Conservation (phyloP, 2,888 invertebrate genomes). For the Tanypteryx hageni region DNA sequence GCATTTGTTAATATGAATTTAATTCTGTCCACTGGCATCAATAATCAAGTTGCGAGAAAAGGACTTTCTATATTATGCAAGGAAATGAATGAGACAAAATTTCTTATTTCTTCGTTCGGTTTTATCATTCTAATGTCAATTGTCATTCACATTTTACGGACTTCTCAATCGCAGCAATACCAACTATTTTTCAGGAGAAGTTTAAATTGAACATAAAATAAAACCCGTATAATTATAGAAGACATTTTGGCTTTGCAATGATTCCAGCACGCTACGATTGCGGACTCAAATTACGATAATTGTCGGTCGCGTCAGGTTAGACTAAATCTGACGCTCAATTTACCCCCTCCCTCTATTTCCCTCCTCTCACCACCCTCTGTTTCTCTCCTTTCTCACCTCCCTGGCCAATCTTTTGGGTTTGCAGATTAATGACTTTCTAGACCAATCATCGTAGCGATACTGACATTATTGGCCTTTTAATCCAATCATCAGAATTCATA, state of each 20-base stretch:
- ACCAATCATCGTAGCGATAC: constrained; percentile 21
- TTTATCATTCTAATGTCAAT: too few relatives aligned
- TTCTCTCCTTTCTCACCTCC: neutral
- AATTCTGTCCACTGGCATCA: too few relatives aligned
- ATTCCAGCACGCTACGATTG: neutral
- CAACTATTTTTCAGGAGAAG: too few relatives aligned
- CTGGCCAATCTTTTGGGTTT: neutral
- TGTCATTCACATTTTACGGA: too few relatives aligned
- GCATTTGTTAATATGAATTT: too few relatives aligned
- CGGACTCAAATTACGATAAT: constrained; percentile 7
- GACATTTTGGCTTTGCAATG: neutral
- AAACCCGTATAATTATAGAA: too few relatives aligned
- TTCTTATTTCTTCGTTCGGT: too few relatives aligned
- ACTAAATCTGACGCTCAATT: neutral
- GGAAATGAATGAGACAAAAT: too few relatives aligned
- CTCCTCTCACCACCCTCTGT: neutral
- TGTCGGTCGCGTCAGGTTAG: constrained; percentile 2
- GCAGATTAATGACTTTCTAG: constrained; percentile 42
- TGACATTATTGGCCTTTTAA: constrained; percentile 40
- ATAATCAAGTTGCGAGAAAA: too few relatives aligned
- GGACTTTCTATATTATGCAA: too few relatives aligned
- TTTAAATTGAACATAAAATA: too few relatives aligned
- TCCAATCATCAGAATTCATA: constrained; percentile 40
- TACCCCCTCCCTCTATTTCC: neutral
- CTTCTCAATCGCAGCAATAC: too few relatives aligned